Evolutionary conservation across 2,888 invertebrate species (phyloP).

Genomic region (Helobdella robusta): DNA sequence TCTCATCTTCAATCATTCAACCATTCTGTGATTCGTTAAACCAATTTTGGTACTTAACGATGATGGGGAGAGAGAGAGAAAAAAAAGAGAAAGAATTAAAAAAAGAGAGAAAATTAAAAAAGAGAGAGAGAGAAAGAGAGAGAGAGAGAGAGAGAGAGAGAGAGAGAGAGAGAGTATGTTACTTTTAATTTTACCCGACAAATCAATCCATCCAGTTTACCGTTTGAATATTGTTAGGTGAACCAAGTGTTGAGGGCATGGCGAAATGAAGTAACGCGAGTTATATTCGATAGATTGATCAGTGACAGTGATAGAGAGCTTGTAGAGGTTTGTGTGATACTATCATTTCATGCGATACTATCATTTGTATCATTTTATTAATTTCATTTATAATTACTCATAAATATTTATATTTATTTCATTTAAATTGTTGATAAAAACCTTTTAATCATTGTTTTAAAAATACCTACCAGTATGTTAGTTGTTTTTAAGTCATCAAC

Average conservation of each 20-base stretch:
- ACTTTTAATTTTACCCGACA: no score
- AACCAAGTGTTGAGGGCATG: constrained; percentile 72
- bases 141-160: neutral
- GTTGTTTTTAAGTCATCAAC: no score
- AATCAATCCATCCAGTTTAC: no score
- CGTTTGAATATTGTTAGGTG: no score
- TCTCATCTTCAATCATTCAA: no score
- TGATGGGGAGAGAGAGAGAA: neutral
- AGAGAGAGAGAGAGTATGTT: neutral
- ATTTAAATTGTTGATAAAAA: no score
- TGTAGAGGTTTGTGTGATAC: constrained; percentile 39
- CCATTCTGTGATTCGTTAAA: no score
- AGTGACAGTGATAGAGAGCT: constrained; percentile 52
- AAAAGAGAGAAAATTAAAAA: neutral
- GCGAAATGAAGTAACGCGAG: constrained; percentile 79
- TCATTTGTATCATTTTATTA: neutral
- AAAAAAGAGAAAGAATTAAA: neutral
- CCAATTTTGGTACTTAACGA: no score
- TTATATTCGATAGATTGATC: constrained; percentile 77
- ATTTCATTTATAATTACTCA: neutral
- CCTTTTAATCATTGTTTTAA: no score
- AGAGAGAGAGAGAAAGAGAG: neutral
- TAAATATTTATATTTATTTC: no score
- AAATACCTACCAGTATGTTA: no score
- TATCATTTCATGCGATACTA: neutral